A percentile compares a stretch with the other conserved stretches of the same genome.
These are phyloP conservation scores for Zootoca vivipara DNA, from an alignment of 2,113 vertebrate species.

Conservation along the genomic window DNA sequence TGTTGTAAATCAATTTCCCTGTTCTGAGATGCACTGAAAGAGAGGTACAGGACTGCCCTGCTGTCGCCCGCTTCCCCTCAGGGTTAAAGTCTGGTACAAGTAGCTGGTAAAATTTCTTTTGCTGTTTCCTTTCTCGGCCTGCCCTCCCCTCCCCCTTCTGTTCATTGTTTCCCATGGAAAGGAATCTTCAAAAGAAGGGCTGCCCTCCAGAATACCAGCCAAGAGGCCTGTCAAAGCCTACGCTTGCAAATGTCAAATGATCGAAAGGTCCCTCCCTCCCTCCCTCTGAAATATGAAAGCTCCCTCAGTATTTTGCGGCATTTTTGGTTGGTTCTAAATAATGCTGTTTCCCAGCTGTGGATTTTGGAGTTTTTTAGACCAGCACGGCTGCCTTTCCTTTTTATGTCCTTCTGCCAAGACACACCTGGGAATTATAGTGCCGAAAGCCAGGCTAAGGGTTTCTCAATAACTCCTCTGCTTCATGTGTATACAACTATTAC, in stretches of 20 bases:
- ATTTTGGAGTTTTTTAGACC: too few relatives aligned
- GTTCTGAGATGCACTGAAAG: background rate
- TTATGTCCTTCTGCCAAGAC: background rate
- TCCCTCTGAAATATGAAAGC: too few relatives aligned
- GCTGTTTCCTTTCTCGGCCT: background rate
- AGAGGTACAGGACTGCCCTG: background rate
- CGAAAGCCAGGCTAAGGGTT: background rate
- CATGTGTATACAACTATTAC: background rate
- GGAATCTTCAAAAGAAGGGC: conserved; percentile 59
- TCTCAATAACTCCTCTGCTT: too few relatives aligned
- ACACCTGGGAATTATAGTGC: background rate
- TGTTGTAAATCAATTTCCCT: background rate
- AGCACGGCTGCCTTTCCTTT: too few relatives aligned
- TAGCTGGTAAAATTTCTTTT: conserved; percentile 21
- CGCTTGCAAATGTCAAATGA: background rate
- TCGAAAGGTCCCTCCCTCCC: background rate
- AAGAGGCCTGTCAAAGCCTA: background rate
- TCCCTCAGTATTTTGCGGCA: too few relatives aligned
- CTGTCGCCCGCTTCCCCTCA: background rate
- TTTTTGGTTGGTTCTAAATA: too few relatives aligned
- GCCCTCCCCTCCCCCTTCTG: background rate
- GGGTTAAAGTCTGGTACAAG: conserved; percentile 42
- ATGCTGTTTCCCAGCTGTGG: too few relatives aligned
- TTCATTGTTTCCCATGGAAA: conserved; percentile 64
- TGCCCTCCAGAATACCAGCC: background rate